Base-by-base conservation (phyloP, 2,888 invertebrate genomes). In the Drosophila mayaguana region DNA sequence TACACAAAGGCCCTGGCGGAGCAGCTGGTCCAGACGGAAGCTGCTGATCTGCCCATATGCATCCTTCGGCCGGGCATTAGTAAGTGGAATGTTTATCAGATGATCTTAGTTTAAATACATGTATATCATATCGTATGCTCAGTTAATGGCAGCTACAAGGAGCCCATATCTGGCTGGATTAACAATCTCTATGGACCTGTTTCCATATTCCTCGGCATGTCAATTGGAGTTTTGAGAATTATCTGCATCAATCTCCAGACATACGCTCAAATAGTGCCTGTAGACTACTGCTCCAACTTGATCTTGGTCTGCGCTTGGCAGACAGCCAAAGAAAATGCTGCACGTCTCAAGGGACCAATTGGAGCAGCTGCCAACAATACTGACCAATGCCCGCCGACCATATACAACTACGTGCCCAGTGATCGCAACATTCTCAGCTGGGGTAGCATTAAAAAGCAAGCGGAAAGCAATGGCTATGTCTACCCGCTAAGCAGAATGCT, bases 401-500 rank as follows among this genome's bases (percentile, higher is more conserved):
- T 91, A 32, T 98, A 96, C 93, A 98, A 98, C 93, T 97, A 96
- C 92, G 96, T 97, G 2, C 96, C 98, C 1, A 96, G 97, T 0
- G 94, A 94, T 2, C 95, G 96, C 70, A 97, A 97, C 89, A 95
- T 95, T 1, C 93, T 98, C 46, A 95, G 95, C 0, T 99, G 98
- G 98, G 94, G 94, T 0, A 94, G 96, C 51, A 96, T 96, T 83
- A 93, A 55, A 2, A 34, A 66, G 2, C 63, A 63, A 16, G 55
- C 84, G 1, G 5, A 63, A 0, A n/a, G 1, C 0, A 93, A 95
- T 66, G 94, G 95, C 0, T 76, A 92, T 1, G 82, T 92, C 45
- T 94, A 94, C 40, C 96, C 96, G 0, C 94, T 96, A 0, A 93
- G 92, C 0, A 94, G 95, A 75, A 95, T 95, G 60, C 94, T 96